These are phyloP conservation scores for Scomber japonicus DNA, from an alignment of 2,113 vertebrate genomes.

Conservation along the genomic window DNA sequence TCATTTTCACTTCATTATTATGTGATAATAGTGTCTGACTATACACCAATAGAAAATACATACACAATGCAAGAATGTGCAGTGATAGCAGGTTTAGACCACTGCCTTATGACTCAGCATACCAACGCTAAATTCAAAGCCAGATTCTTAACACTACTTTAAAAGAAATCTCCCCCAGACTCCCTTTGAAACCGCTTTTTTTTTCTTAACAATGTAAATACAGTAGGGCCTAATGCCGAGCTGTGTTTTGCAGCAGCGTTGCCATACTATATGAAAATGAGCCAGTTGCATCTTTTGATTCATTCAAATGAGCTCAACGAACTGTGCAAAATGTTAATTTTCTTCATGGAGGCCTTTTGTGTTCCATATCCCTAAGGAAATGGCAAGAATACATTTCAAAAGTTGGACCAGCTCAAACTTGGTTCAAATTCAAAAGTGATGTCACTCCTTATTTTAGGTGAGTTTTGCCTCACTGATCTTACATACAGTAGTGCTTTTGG, in stretches of 20 bases:
- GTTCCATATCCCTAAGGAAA: conserved; percentile 64
- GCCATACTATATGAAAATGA: conserved; percentile 65
- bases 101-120: not conserved
- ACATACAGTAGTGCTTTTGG: not conserved
- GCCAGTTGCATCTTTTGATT: conserved; percentile 75
- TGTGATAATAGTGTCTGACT: not conserved
- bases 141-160: conserved; percentile 17
- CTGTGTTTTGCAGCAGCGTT: conserved; percentile 37
- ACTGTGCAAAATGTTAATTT: conserved; percentile 80
- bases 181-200: not conserved
- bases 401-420: conserved; percentile 64
- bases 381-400: conserved; percentile 64
- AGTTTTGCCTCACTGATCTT: conserved; percentile 19
- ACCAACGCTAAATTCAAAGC: conserved; percentile 5
- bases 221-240: conserved; percentile 32
- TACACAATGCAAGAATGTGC: not conserved
- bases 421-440: conserved; percentile 56
- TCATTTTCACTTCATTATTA: no score
- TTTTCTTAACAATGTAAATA: conserved; percentile 38
- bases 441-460: conserved; percentile 56
- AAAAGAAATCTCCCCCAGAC: not conserved
- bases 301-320: conserved; percentile 79
- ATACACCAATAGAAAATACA: not conserved
- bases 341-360: conserved; percentile 76
- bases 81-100: not conserved